phyloP scores from a whole-genome alignment of 30 jellyfish, hydroid and myxozoan species.

The Rhopilema esculentum region DNA sequence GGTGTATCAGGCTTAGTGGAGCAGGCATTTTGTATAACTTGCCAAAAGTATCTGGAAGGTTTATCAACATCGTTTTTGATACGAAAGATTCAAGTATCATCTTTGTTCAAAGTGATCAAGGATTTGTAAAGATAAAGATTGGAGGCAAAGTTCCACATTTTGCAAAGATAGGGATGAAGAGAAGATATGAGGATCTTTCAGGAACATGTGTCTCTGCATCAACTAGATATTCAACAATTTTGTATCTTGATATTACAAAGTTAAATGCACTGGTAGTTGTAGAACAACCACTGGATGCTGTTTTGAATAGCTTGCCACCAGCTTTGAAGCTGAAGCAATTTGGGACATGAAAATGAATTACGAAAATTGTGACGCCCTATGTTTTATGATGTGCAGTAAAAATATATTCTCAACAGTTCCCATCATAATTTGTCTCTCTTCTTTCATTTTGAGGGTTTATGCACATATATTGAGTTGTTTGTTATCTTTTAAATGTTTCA shows the following conservation, averaged over 20 bases:
- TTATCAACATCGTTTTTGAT: constrained; percentile 45
- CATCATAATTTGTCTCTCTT: too few relatives aligned
- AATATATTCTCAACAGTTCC: too few relatives aligned
- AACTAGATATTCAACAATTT: constrained; percentile 19
- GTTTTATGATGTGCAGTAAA: too few relatives aligned
- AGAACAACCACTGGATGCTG: constrained; percentile 65
- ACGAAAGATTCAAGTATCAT: constrained; percentile 36
- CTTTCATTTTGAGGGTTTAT: too few relatives aligned
- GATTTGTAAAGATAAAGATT: constrained; percentile 62
- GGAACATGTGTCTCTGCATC: constrained; percentile 1
- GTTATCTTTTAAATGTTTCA: too few relatives aligned
- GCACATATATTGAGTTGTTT: too few relatives aligned
- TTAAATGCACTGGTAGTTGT: constrained; percentile 67
- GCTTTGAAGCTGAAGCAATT: constrained; percentile 71
- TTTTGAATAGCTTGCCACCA: constrained; percentile 69
- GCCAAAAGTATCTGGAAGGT: constrained; percentile 15
- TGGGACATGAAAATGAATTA: constrained; percentile 49
- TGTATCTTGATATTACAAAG: constrained; percentile 44
- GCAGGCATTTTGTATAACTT: not conserved
- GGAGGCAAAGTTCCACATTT: not conserved
- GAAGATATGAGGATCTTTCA: not conserved
- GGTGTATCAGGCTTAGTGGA: constrained; percentile 46
- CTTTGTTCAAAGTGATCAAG: constrained; percentile 62
- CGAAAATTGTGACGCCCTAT: too few relatives aligned
- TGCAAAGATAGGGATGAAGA: constrained; percentile 3